These are phyloP conservation scores for Xiphorhynchus erythropygius DNA, from an alignment of 2,797 vertebrate genomes.

Conservation along the genomic window DNA sequence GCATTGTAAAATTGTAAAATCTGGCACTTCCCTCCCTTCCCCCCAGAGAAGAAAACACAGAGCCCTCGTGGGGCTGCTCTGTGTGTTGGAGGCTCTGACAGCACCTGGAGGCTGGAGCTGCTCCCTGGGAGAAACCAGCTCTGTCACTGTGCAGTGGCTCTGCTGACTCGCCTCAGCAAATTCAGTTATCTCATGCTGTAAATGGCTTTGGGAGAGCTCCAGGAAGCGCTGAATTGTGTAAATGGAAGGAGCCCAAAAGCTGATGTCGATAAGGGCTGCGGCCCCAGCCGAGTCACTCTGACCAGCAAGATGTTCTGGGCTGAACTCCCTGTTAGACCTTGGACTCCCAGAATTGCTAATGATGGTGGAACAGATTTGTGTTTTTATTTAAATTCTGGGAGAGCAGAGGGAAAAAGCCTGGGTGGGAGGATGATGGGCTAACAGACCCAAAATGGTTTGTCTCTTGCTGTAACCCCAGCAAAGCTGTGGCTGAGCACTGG, in stretches of 20 bases:
- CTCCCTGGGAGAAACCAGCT: background rate
- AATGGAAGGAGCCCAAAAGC: background rate
- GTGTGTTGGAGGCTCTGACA: background rate
- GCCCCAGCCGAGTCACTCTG: background rate
- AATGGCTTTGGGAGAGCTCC: slow-evolving; percentile 35
- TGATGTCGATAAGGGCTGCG: background rate
- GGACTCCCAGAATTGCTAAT: background rate
- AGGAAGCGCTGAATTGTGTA: background rate
- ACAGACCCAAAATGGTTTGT: background rate
- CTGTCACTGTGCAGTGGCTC: background rate
- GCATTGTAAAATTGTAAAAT: background rate
- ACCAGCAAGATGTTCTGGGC: background rate
- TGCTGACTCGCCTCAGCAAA: background rate
- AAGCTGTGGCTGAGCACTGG: background rate
- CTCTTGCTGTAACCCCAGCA: background rate
- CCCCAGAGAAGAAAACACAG: background rate
- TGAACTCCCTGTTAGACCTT: background rate
- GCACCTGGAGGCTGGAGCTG: background rate
- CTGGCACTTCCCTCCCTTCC: background rate
- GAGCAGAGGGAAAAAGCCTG: background rate
- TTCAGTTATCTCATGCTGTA: background rate
- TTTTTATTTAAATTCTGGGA: background rate
- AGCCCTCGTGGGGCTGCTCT: background rate
- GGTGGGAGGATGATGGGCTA: background rate
- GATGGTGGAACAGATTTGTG: background rate